Conservation (phyloP, 2,888 invertebrate species). For the Mechanitis mazaeus region DNA sequence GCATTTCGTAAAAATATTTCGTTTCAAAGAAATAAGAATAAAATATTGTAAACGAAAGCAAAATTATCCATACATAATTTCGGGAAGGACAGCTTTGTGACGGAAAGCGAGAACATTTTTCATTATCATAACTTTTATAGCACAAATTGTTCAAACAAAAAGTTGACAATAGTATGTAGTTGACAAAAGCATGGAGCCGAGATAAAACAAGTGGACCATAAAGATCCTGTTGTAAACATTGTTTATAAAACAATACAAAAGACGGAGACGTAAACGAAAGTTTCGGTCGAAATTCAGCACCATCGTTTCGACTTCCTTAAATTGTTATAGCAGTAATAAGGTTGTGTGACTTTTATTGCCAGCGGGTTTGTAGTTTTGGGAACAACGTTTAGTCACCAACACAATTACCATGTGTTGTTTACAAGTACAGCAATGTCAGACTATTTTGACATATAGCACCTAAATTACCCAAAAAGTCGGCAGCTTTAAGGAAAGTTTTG, state of each 20-base stretch:
- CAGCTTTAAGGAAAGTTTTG: conserved; percentile 16
- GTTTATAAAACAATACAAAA: conserved; percentile 72
- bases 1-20: conserved; percentile 29
- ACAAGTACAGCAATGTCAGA: conserved; percentile 46
- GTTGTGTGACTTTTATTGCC: conserved; percentile 72
- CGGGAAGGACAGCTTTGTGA: conserved; percentile 26
- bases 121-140: conserved; percentile 37
- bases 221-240: conserved; percentile 72
- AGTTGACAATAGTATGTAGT: conserved; percentile 51
- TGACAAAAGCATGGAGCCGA: conserved; percentile 45
- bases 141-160: conserved; percentile 54
- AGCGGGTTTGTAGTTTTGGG: conserved; percentile 63
- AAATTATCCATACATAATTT: conserved; percentile 42
- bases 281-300: conserved; percentile 65
- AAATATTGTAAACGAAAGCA: conserved; percentile 50
- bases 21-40: conserved; percentile 28
- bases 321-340: conserved; percentile 73
- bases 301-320: conserved; percentile 74
- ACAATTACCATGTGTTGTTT: conserved; percentile 54
- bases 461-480: conserved; percentile 27
- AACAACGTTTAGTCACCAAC: conserved; percentile 60
- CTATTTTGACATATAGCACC: conserved; percentile 46
- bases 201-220: conserved; percentile 69
- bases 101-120: conserved; percentile 55
- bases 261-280: conserved; percentile 65